Evolutionary conservation across 2,888 invertebrate genomes (phyloP), one percentile per base, ranked within the genome.

Genomic region (Hirtodrosophila confusa): DNA sequence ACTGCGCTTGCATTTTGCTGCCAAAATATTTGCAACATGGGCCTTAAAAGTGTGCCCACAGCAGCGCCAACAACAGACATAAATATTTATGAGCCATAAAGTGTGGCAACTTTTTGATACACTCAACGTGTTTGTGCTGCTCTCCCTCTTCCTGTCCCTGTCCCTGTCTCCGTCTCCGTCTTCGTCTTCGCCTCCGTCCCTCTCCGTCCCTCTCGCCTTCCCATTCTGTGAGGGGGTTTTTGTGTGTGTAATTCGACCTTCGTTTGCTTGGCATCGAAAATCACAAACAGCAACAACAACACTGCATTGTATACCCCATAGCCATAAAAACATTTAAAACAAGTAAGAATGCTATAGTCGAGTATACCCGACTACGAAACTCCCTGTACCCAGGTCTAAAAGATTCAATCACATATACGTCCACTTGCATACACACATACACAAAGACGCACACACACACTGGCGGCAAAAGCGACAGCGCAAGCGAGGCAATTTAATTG

Each of bases 21-120:
- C 80, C 80, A 82, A 82, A 78, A 82, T 80, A 80, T 80, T 76
- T 76, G 73, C 73, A 37, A 67, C 75, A 75, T 66, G 65, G 45
- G 35, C 61, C 51, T 43, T 58, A 62, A 53, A 74, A 66, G 62
- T 69, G 40, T 50, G 48, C 62, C 63, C 67, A 58, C 70, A 58
- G 39, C 69, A 54, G 40, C 55, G 48, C 45, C 57, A 63, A 65
- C 75, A 67, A 63, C 57, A 63, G 51, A 64, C 80, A 82, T 80
- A 75, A 78, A 80, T 82, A 80, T 82, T 83, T 83, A 83, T 82
- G 75, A 72, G 41, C 83, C 83, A 80, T 80, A 83, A 80, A 80
- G 78, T 83, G 78, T 68, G 69, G 80, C 78, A 83, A 83, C 78
- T 76, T 83, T 83, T 66, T 80, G 83, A 83, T 80, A 78, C 70